Conservation (phyloP, 2,888 invertebrate genomes). For the Pollenia labialis region DNA sequence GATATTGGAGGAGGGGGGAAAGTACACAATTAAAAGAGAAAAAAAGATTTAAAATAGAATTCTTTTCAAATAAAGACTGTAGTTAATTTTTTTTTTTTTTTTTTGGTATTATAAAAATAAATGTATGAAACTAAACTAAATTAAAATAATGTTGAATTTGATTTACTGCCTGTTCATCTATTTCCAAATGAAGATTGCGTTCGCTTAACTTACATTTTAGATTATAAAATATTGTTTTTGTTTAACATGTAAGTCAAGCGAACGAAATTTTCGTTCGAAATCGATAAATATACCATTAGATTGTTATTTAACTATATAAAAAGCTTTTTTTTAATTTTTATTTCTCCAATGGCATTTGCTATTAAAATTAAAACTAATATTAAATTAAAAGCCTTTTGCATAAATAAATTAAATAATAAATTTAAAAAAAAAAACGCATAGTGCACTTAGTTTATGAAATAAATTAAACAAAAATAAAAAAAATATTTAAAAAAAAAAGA, state of each 20-base stretch:
- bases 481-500: slow-evolving; percentile 7
- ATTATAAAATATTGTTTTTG: too few species aligned
- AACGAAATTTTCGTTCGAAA: too few species aligned
- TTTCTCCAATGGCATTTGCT: background rate
- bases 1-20: too few species aligned
- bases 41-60: background rate
- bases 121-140: too few species aligned
- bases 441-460: slow-evolving; percentile 68
- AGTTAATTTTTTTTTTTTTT: slow-evolving; percentile 74
- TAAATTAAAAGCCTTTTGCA: slow-evolving; percentile 57
- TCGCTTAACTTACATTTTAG: too few species aligned
- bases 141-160: too few species aligned
- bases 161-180: too few species aligned
- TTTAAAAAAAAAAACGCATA: slow-evolving; percentile 58
- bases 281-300: too few species aligned
- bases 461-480: background rate
- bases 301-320: background rate
- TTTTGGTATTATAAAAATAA: background rate
- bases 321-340: background rate
- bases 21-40: background rate
- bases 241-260: too few species aligned
- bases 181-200: too few species aligned
- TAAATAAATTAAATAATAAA: slow-evolving; percentile 37
- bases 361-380: background rate
- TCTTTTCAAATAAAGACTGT: slow-evolving; percentile 78